These are phyloP conservation scores for Bergia sp. DNA, from an alignment of 92 coral and sea anemone species.

Conservation along the genomic window DNA sequence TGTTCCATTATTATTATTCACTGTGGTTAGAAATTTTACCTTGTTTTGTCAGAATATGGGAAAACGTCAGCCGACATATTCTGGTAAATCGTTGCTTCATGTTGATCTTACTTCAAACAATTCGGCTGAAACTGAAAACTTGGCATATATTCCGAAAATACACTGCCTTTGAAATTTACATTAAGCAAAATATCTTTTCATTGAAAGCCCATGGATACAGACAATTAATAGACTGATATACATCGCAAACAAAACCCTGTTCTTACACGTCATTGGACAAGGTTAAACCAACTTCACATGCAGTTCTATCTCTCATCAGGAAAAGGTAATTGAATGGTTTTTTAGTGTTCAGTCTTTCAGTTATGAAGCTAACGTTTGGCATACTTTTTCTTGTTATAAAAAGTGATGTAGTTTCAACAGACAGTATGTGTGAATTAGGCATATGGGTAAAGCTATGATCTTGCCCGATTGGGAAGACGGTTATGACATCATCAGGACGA, in stretches of 20 bases:
- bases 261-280: background rate
- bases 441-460: too few relatives aligned
- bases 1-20: background rate
- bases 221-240: background rate
- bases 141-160: background rate
- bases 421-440: too few relatives aligned
- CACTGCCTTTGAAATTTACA: background rate
- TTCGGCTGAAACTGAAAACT: background rate
- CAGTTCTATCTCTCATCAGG: constrained; percentile 7
- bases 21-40: background rate
- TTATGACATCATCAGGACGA: too few relatives aligned
- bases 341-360: background rate
- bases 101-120: background rate
- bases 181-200: background rate
- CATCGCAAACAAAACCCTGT: background rate
- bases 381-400: too few relatives aligned
- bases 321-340: background rate
- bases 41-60: constrained; percentile 1
- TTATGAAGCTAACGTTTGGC: too few relatives aligned
- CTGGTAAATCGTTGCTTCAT: background rate
- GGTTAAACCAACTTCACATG: background rate
- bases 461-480: too few relatives aligned
- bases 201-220: constrained; percentile 5
- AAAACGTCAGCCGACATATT: background rate
- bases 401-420: too few relatives aligned